Base-by-base conservation (phyloP, 2,888 invertebrate species). In the Beris morrisii region DNA sequence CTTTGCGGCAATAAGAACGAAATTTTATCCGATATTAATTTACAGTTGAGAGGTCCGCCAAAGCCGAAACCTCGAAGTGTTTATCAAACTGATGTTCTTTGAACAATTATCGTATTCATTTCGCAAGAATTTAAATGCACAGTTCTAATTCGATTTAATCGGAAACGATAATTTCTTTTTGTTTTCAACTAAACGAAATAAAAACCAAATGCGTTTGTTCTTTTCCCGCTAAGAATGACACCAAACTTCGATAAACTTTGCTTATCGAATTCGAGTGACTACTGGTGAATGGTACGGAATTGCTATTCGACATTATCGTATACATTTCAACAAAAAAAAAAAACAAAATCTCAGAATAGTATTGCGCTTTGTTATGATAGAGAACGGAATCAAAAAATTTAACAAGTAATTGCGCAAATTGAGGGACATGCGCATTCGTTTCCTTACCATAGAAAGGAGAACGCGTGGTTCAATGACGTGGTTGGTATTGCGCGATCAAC, bases 21-120 rank as follows among this genome's bases (percentile, higher is more conserved):
- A 9, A 73, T 74, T 9, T 70, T 81, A 13, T 64, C 73, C 5
- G 76, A 75, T 22, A 68, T 80, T 45, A 74, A 76, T 66, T 67
- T 72, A 13, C 73, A 75, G 68, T 70, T 78, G 2, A 55, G 69
- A 28, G 75, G 73, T 4, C 75, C 77, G 4, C 81, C 81, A 3
- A 73, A 77, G 69, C 79, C 81, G 2, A 79, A 79, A 30, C 80
- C 81, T 65, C 75, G 81, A 11, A 81, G 77, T 71, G 75, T 81
- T 61, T 81, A 81, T 67, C 79, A 79, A 71, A 81, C 80, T 4
- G 81, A 79, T 73, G 76, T 81, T 5, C 75, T 81, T 54, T 81
- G 77, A 73, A 44, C 15, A 30, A n/a, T 5, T 22, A 58, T 30
- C 6, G 30, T 28, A 28, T 12, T 9, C 38, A 38, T 38, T 5